A percentile compares a stretch with the other conserved stretches of the same genome.
Evolutionary conservation across 2,888 invertebrate species (phyloP).

Genomic region (Spisula solida): DNA sequence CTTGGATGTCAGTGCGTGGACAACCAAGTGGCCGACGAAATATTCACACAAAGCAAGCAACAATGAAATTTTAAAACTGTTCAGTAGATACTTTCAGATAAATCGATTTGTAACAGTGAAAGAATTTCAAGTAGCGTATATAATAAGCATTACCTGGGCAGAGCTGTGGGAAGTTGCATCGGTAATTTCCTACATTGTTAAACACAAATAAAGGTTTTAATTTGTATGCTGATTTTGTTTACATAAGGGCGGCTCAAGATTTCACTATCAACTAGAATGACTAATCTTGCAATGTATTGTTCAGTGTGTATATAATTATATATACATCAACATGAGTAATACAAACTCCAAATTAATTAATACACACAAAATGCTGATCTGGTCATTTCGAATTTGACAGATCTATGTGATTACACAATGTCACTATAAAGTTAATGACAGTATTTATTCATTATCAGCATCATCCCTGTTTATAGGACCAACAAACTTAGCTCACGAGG

Average conservation of each 20-base stretch:
- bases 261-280: slow-evolving; percentile 5
- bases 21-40: slow-evolving; percentile 2
- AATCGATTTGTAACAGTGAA: not conserved
- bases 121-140: not conserved
- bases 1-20: not conserved
- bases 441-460: too few relatives aligned
- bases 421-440: too few relatives aligned
- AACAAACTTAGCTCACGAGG: too few relatives aligned
- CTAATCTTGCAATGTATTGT: slow-evolving; percentile 11
- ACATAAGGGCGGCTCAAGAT: not conserved
- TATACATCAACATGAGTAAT: not conserved
- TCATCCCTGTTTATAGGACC: too few relatives aligned
- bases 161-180: not conserved
- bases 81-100: not conserved
- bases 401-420: too few relatives aligned
- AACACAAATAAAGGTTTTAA: not conserved
- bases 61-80: not conserved
- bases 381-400: not conserved
- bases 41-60: not conserved
- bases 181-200: slow-evolving; percentile 1
- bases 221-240: not conserved
- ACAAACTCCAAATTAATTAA: not conserved
- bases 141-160: not conserved
- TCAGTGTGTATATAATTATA: not conserved
- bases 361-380: not conserved